Evolutionary conservation across 1,140 invertebrate genomes (phyloP), one percentile per base, ranked within the genome.

Genomic region (Anastatus disparis): DNA sequence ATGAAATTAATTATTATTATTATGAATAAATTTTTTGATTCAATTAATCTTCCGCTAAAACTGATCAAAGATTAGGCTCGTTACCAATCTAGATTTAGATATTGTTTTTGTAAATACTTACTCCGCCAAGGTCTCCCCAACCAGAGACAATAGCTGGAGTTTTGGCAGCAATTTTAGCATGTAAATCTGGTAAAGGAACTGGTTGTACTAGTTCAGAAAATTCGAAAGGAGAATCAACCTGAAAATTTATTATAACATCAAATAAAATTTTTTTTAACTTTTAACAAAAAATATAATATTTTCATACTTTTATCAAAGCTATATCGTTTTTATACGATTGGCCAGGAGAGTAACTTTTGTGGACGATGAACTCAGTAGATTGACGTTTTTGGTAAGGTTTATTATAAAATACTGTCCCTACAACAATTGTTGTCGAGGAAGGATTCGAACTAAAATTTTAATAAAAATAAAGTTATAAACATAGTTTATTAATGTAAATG

Each of bases 121-220:
- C 63, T 1, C 50, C 50, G 6, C 35, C 35, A 42, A 65, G 48
- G 20, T n/a, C 20, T 17, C 63, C 63, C 63, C 63, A 65, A 2
- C 63, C 63, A 17, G 63, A 65, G 2, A 65, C 48, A 20, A 48
- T 17, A 6, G 50, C 63, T 0, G 24, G 27, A n/a, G 17, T 29
- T 7, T 65, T 65, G 3, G 50, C 27, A 0, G 31, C 8, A n/a
- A 55, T 29, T 13, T 40, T 40, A n/a, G n/a, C 1, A 7, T 65
- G 48, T 17, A 20, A 12, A 3, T 65, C 40, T 7, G 63, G 50
- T 4, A 65, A 6, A 27, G 50, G 22, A 42, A 65, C 50, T 27
- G 63, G 63, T 40, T 55, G 50, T 0, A 65, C 38, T 2, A 44
- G 1, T 3, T 15, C 7, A 13, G n/a, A 6, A n/a, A 65, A 65